phyloP scores from a whole-genome alignment of 2,888 invertebrate species.

The Phragmatobia fuliginosa region DNA sequence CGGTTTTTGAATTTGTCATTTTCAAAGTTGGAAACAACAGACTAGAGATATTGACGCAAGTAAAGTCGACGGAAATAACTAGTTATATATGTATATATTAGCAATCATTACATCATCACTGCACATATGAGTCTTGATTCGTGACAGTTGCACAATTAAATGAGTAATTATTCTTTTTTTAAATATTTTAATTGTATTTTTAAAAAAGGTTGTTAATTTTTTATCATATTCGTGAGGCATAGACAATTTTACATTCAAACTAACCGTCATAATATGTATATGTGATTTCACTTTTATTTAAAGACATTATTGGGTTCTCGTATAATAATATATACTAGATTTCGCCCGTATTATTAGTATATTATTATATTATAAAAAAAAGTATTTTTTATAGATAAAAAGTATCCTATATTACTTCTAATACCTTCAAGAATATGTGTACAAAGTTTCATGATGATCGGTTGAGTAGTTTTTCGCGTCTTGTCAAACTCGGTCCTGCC shows the following conservation, averaged over 20 bases:
- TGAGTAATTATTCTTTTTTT: background rate
- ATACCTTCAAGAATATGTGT: no score
- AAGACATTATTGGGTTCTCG: background rate
- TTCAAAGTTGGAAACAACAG: background rate
- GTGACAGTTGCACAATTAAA: background rate
- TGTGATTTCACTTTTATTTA: background rate
- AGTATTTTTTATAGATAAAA: no score
- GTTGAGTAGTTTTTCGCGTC: no score
- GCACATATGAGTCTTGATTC: background rate
- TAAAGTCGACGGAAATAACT: background rate
- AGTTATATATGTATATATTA: background rate
- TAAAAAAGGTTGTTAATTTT: background rate
- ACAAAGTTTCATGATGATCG: no score
- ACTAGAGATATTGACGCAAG: background rate
- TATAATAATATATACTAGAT: no score
- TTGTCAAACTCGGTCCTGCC: no score
- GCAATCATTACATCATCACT: background rate
- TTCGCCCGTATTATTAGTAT: no score
- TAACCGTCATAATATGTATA: no score
- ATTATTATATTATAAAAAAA: no score
- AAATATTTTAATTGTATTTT: background rate
- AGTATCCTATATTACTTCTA: no score
- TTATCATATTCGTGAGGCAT: background rate
- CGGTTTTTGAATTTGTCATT: background rate
- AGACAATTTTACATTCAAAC: constrained; percentile 1